Base-by-base conservation (phyloP, 2,797 vertebrate species). In the Leptodactylus fallax region DNA sequence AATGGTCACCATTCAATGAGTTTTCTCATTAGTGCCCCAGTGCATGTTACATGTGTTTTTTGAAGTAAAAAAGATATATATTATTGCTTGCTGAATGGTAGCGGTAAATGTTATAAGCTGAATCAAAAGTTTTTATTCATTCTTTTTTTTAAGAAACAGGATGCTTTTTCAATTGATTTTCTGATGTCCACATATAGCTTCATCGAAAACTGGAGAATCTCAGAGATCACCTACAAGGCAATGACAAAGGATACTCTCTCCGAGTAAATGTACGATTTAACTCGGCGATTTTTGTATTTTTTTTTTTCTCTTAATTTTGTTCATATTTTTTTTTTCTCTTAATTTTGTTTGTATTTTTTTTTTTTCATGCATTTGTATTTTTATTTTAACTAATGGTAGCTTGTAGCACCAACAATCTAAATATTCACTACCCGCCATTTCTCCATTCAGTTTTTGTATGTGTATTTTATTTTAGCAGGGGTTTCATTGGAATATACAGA, bases 161-260 rank as follows among this genome's bases (percentile, higher is more conserved):
- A 93, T 94, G 91, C 92, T 93, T 93, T 95, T 94, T 94, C 93
- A 95, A 83, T 94, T 95, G 89, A 91, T 94, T 95, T 94, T 95
- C 92, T 95, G 92, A 95, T 95, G 93, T 95, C 94, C 95, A 91
- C 91, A 91, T 94, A 90, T 95, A 95, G 93, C 93, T 95, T 94
- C 94, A 95, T 93, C 71, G 84, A 94, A 95, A 95, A 91, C 93
- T 95, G 94, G 92, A 95, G 93, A 92, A 94, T 93, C 94, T 95
- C 93, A 95, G 93, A 93, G 92, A 90, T 95, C 94, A 93, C 91
- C 94, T 95, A 93, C 92, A 94, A 93, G 93, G 92, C 92, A 95
- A 86, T 94, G 93, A 93, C 93, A 94, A 94, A 93, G 94, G 94
- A 94, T 94, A 91, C 93, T 94, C 93, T 93, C 93, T 94, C 94